Evolutionary conservation across 2,113 vertebrate species (phyloP).

Genomic region (Vidua chalybeata): DNA sequence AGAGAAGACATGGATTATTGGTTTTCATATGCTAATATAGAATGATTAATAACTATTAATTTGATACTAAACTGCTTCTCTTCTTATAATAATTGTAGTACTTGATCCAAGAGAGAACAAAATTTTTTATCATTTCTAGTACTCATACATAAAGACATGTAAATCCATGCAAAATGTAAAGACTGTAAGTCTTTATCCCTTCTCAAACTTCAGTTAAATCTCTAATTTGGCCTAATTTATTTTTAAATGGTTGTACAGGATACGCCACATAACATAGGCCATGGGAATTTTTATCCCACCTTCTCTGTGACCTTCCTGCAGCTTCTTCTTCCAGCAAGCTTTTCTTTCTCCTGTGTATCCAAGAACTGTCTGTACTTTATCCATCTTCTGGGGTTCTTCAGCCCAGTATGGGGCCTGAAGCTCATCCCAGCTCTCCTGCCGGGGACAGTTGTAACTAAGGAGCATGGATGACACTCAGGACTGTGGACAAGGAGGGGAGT

Average conservation of each 20-base stretch:
- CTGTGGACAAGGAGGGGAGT: not conserved
- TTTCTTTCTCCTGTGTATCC: not conserved
- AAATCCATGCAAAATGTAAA: too few relatives aligned
- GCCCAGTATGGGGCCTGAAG: not conserved
- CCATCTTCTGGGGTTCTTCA: not conserved
- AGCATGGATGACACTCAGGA: not conserved
- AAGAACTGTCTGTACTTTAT: not conserved
- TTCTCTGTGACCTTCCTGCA: not conserved
- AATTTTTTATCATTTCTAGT: not conserved
- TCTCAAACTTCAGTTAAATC: not conserved
- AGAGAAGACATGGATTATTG: not conserved
- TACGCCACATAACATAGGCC: accelerated
- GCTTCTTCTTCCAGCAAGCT: not conserved
- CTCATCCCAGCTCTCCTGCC: not conserved
- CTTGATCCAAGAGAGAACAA: not conserved
- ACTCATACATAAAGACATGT: accelerated
- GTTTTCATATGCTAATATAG: not conserved
- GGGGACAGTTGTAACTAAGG: not conserved
- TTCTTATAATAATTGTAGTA: not conserved
- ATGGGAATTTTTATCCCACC: not conserved
- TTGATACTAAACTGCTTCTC: not conserved
- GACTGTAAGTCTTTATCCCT: not conserved
- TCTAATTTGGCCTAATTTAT: not conserved
- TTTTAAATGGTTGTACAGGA: not conserved
- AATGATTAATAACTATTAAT: not conserved